Conservation (phyloP, 2,888 invertebrate species). For the Galerucella calmariensis region DNA sequence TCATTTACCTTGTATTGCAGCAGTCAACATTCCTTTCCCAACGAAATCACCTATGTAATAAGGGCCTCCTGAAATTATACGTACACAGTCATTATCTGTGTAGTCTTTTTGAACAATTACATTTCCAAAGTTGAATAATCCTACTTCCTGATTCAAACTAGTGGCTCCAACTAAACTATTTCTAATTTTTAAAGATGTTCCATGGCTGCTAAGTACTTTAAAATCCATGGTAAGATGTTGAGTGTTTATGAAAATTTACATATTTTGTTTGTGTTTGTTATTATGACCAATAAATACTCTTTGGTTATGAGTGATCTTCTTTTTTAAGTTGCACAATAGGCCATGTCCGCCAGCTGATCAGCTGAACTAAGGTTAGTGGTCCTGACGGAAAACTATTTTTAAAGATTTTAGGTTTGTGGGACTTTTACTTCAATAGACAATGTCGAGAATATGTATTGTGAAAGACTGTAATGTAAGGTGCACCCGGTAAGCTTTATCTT, state of each 20-base stretch:
- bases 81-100: conserved; percentile 63
- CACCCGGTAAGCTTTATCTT: too few species aligned
- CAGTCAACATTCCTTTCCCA: conserved; percentile 83
- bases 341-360: too few species aligned
- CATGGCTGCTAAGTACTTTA: conserved; percentile 19
- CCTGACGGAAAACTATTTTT: too few species aligned
- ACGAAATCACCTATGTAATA: conserved; percentile 69
- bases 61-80: conserved; percentile 77
- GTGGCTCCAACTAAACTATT: conserved; percentile 36
- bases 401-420: too few species aligned
- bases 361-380: too few species aligned
- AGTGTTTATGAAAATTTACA: background rate
- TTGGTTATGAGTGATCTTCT: too few species aligned
- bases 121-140: conserved; percentile 59
- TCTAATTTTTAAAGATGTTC: conserved; percentile 22
- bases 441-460: too few species aligned
- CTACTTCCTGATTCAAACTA: conserved; percentile 55
- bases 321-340: too few species aligned
- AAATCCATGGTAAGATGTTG: conserved; percentile 19
- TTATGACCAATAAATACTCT: too few species aligned
- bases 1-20: conserved; percentile 71
- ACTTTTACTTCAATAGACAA: too few species aligned
- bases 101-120: conserved; percentile 60
- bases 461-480: too few species aligned
- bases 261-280: conserved; percentile 5